Conservation (phyloP, 2,113 vertebrate species). For the Nicator chloris region DNA sequence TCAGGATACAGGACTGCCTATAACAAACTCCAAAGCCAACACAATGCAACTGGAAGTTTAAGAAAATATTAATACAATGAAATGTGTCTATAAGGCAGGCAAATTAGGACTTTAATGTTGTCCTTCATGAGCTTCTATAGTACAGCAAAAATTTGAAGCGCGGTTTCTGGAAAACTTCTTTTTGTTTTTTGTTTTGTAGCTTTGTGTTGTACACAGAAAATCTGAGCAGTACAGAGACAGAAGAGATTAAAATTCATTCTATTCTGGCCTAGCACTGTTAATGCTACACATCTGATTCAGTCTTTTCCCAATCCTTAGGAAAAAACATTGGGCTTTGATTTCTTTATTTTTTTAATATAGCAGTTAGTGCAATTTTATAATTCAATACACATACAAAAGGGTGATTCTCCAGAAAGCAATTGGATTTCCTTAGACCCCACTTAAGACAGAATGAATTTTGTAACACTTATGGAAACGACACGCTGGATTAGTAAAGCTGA, state of each 20-base stretch:
- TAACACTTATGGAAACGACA: not conserved
- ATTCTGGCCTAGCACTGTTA: slow-evolving; percentile 1
- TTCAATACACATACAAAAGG: not conserved
- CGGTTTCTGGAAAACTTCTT: slow-evolving; percentile 41
- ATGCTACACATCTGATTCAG: slow-evolving; percentile 1
- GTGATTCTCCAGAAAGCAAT: slow-evolving; percentile 11
- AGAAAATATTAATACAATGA: slow-evolving; percentile 60
- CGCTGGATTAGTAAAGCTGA: not conserved
- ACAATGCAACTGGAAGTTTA: slow-evolving; percentile 64
- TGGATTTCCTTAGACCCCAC: not conserved
- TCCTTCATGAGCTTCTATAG: slow-evolving; percentile 62
- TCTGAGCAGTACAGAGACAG: slow-evolving; percentile 12
- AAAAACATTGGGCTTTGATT: slow-evolving; percentile 26
- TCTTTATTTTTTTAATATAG: not conserved
- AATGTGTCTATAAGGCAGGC: slow-evolving; percentile 62
- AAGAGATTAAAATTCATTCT: slow-evolving; percentile 22
- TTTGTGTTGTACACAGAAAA: slow-evolving; percentile 23
- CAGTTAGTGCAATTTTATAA: slow-evolving; percentile 49
- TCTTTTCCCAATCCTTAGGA: not conserved
- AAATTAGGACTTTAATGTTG: slow-evolving; percentile 15
- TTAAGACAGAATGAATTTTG: not conserved
- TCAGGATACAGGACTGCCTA: slow-evolving; percentile 63
- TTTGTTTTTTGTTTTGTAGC: not conserved
- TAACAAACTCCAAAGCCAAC: slow-evolving; percentile 73
- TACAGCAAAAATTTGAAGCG: slow-evolving; percentile 47